Conservation (phyloP, 2,113 vertebrate genomes). For the Perca flavescens region DNA sequence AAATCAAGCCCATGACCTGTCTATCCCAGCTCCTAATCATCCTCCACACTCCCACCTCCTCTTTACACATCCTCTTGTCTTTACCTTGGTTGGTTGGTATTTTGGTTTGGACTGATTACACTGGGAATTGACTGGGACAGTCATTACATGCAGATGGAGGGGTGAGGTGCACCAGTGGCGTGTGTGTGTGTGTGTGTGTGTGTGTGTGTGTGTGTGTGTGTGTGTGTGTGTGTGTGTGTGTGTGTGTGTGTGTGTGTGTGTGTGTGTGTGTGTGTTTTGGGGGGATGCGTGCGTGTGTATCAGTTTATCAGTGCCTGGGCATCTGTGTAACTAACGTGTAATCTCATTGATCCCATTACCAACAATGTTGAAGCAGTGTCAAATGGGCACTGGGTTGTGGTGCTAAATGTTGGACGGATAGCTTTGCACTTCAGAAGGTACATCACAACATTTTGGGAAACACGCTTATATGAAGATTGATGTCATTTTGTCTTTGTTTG, state of each 20-base stretch:
- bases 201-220: conserved; percentile 6
- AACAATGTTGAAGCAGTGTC: conserved; percentile 24
- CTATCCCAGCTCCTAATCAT: conserved; percentile 38
- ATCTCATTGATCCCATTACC: conserved; percentile 37
- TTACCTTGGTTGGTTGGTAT: conserved; percentile 7
- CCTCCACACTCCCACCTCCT: conserved; percentile 11
- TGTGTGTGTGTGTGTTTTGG: background rate
- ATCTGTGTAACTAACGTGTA: conserved; percentile 53
- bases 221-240: background rate
- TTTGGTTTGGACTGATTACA: conserved; percentile 44
- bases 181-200: background rate
- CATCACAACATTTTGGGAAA: background rate
- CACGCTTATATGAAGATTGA: background rate
- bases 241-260: conserved; percentile 6
- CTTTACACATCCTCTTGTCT: conserved; percentile 1
- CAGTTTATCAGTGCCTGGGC: conserved; percentile 33
- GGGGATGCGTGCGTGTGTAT: background rate
- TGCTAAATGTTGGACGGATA: background rate
- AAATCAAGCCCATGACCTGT: conserved; percentile 64
- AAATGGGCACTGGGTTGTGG: background rate
- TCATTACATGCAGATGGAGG: conserved; percentile 24
- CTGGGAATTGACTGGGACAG: conserved; percentile 48
- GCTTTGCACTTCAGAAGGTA: background rate
- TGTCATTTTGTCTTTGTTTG: background rate
- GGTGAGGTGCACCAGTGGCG: background rate